phyloP scores from a whole-genome alignment of 2,888 invertebrate genomes.

The Crepidodera aurea region DNA sequence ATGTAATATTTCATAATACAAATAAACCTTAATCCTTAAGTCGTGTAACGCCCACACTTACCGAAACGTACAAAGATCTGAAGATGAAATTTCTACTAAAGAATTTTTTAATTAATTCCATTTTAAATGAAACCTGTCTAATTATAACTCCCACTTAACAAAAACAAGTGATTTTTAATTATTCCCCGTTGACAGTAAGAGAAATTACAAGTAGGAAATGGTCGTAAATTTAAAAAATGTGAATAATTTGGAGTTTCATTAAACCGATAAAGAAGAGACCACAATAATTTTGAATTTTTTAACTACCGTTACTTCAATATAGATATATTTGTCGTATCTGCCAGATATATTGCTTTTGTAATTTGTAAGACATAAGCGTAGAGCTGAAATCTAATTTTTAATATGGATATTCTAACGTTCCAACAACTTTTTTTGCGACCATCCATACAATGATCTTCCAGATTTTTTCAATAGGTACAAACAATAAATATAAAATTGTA shows the following conservation, averaged over 20 bases:
- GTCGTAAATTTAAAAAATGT: not conserved
- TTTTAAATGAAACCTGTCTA: constrained; percentile 3
- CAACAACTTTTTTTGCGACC: no score
- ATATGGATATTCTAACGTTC: no score
- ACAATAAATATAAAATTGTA: no score
- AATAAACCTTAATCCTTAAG: not conserved
- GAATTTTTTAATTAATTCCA: constrained; percentile 8
- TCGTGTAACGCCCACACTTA: constrained; percentile 3
- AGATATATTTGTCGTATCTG: not conserved
- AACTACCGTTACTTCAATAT: constrained; percentile 12
- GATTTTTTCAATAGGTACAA: no score
- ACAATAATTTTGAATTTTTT: constrained; percentile 7
- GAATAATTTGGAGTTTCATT: constrained; percentile 8
- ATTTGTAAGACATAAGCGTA: not conserved
- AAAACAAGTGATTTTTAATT: constrained; percentile 5
- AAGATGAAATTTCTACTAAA: constrained; percentile 3
- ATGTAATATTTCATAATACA: not conserved
- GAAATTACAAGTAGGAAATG: not conserved
- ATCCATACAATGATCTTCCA: no score
- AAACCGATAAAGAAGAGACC: not conserved
- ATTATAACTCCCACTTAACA: constrained; percentile 1
- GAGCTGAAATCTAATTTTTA: no score
- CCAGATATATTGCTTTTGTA: not conserved
- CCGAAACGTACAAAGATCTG: not conserved
- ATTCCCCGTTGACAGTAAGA: constrained; percentile 1